phyloP scores from a whole-genome alignment of 2,888 invertebrate genomes.

The Agriopis leucophaearia region DNA sequence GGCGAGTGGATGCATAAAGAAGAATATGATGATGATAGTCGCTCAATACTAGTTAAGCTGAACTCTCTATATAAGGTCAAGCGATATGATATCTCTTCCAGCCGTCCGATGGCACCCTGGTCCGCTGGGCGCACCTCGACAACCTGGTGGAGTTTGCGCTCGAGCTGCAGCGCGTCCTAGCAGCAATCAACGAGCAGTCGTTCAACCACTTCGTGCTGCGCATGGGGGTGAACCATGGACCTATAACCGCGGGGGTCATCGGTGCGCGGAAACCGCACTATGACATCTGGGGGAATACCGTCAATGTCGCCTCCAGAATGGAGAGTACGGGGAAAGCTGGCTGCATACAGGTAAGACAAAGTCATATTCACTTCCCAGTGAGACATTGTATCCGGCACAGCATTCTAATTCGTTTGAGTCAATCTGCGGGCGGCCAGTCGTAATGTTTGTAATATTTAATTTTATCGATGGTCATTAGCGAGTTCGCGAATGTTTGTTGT shows the following conservation, averaged over 20 bases:
- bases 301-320: slow-evolving; percentile 99
- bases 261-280: slow-evolving; percentile 98
- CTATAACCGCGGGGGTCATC: slow-evolving; percentile 98
- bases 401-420: no score
- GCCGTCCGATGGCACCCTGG: slow-evolving; percentile 90
- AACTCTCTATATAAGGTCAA: no score
- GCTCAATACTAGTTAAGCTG: no score
- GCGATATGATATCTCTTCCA: slow-evolving; percentile 53
- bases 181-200: slow-evolving; percentile 97
- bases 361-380: background rate
- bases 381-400: background rate
- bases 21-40: no score
- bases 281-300: slow-evolving; percentile 98
- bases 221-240: slow-evolving; percentile 98
- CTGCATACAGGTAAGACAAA: slow-evolving; percentile 92
- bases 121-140: slow-evolving; percentile 94
- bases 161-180: slow-evolving; percentile 95
- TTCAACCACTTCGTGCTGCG: slow-evolving; percentile 98
- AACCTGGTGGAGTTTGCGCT: slow-evolving; percentile 96
- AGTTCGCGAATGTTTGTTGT: slow-evolving; percentile 8
- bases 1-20: no score
- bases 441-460: background rate
- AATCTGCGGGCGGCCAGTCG: background rate
- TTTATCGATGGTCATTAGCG: background rate
- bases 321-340: slow-evolving; percentile 99